Percentiles rank a stretch among this genome's conserved stretches.
Evolutionary conservation across 2,888 invertebrate species (phyloP).

Genomic region (Rotaria macrura): DNA sequence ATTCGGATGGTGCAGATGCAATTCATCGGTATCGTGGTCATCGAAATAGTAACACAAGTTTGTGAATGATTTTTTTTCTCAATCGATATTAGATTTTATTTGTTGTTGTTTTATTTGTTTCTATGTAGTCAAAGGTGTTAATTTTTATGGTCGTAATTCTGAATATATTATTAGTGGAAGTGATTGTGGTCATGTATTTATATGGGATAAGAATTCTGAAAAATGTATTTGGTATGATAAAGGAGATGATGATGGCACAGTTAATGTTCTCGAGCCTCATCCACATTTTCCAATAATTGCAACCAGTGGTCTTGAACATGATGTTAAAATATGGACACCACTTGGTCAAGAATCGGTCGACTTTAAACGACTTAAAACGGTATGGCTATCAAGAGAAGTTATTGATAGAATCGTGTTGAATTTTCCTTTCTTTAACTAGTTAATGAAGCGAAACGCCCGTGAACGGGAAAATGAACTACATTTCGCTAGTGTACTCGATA

Average conservation of each 20-base stretch:
- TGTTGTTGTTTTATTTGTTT: no score
- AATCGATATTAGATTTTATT: constrained; percentile 38
- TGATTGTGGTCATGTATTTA: constrained; percentile 72
- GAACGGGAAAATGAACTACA: constrained; percentile 12
- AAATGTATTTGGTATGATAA: constrained; percentile 75
- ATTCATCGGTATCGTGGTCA: constrained; percentile 58
- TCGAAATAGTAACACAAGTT: constrained; percentile 55
- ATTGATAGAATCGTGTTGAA: no score
- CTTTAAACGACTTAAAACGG: background rate
- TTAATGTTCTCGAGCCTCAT: constrained; percentile 74
- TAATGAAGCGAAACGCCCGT: constrained; percentile 11
- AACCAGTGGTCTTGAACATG: constrained; percentile 61
- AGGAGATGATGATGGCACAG: constrained; percentile 63
- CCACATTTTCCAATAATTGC: constrained; percentile 75
- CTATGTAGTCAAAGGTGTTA: constrained; percentile 69
- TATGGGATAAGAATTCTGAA: constrained; percentile 80
- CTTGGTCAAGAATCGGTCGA: background rate
- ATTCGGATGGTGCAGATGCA: constrained; percentile 55
- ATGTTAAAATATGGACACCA: constrained; percentile 24
- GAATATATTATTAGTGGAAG: constrained; percentile 84
- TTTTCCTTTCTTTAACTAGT: background rate
- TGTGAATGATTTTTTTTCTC: constrained; percentile 42
- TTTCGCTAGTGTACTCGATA: background rate
- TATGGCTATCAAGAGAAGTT: no score
- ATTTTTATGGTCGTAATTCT: constrained; percentile 80